Conservation (phyloP, 2,888 invertebrate genomes). For the Nemotelus pantherinus region DNA sequence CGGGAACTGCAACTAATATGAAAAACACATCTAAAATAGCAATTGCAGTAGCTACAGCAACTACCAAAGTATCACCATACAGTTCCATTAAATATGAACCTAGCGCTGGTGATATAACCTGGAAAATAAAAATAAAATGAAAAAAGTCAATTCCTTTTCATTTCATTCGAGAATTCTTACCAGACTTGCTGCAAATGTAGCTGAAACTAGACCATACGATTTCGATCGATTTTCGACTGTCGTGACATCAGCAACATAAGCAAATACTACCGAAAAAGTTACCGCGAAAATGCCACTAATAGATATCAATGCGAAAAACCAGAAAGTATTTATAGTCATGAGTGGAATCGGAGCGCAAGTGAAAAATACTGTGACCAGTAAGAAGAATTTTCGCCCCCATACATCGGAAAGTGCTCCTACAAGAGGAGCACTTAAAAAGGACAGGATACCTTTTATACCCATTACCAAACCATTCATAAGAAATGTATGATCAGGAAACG, state of each 20-base stretch:
- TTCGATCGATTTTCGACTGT: constrained; percentile 94
- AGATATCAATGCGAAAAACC: constrained; percentile 99
- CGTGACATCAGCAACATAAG: constrained; percentile 99
- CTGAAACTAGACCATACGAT: constrained; percentile 97
- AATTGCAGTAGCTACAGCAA: constrained; percentile 94
- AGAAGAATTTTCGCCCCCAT: constrained; percentile 98
- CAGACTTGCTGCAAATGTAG: constrained; percentile 98
- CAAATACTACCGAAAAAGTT: constrained; percentile 99
- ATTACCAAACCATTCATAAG: constrained; percentile 99
- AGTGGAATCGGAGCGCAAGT: constrained; percentile 99
- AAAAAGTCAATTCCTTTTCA: constrained; percentile 7
- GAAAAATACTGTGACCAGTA: constrained; percentile 97
- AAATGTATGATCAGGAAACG: constrained; percentile 99
- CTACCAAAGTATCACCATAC: constrained; percentile 87
- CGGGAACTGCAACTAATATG: constrained; percentile 97
- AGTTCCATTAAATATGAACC: constrained; percentile 89
- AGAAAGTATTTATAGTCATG: constrained; percentile 99
- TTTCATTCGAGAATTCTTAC: constrained; percentile 61
- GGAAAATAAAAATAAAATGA: constrained; percentile 40
- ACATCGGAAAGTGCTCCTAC: constrained; percentile 98
- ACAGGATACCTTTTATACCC: constrained; percentile 97
- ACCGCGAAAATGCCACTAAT: constrained; percentile 99
- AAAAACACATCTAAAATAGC: constrained; percentile 97
- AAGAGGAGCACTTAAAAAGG: constrained; percentile 96
- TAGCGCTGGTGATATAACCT: constrained; percentile 92